Percentiles rank a stretch among this genome's conserved stretches.
phyloP scores from a whole-genome alignment of 2,113 vertebrate species.

The Neomonachus schauinslandi region DNA sequence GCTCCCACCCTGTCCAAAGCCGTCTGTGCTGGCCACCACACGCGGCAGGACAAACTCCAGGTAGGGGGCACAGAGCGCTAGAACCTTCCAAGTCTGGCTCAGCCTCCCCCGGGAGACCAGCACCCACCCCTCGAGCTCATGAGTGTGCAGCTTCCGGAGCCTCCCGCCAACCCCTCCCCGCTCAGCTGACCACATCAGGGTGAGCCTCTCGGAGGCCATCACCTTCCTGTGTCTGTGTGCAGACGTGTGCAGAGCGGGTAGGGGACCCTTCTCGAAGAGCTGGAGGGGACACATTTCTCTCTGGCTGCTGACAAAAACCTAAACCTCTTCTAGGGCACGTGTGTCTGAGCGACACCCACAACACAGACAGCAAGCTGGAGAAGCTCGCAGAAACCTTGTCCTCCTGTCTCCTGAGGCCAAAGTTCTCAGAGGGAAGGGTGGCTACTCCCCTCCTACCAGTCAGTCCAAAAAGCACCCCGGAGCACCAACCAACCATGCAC shows the following conservation, averaged over 20 bases:
- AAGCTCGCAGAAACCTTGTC: too few relatives aligned
- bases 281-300: accelerated
- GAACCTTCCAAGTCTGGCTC: too few relatives aligned
- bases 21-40: accelerated
- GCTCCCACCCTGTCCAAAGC: neutral
- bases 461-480: accelerated
- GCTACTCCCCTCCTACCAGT: accelerated
- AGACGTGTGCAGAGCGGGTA: accelerated
- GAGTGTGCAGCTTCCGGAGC: accelerated
- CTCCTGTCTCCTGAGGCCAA: neutral
- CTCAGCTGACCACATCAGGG: accelerated
- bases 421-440: accelerated
- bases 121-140: too few relatives aligned
- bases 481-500: accelerated
- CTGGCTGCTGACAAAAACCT: neutral
- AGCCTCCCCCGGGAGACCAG: neutral
- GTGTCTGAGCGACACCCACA: accelerated
- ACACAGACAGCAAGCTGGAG: too few relatives aligned
- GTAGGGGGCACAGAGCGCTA: neutral
- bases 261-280: neutral
- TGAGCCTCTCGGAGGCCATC: accelerated
- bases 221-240: accelerated
- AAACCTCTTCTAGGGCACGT: neutral
- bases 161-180: neutral
- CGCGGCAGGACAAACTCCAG: accelerated